These are phyloP conservation scores for Cantharis nigra DNA, from an alignment of 2,888 invertebrate genomes.

Conservation along the genomic window DNA sequence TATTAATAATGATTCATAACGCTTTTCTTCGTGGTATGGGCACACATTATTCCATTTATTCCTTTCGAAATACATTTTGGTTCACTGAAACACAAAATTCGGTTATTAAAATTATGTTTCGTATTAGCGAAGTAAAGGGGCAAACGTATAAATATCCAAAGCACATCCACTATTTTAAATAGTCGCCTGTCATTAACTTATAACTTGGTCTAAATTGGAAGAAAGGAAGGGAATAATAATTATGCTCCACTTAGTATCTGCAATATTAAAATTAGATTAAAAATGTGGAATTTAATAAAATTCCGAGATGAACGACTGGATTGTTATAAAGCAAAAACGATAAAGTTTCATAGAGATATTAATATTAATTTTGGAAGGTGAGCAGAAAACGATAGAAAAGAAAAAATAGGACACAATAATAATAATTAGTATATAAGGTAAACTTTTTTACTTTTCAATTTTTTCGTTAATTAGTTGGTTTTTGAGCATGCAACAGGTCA, in stretches of 20 bases:
- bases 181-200: background rate
- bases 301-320: background rate
- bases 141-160: background rate
- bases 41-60: background rate
- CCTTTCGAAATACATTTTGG: background rate
- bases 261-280: background rate
- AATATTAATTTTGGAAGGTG: background rate
- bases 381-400: background rate
- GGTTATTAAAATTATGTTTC: background rate
- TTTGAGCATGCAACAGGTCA: background rate
- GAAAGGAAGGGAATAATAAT: background rate
- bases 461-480: background rate
- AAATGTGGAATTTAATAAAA: background rate
- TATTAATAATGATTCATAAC: constrained; percentile 10
- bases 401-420: background rate
- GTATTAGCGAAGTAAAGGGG: background rate
- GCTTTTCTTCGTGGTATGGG: background rate
- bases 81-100: background rate
- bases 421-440: background rate
- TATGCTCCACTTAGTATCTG: background rate
- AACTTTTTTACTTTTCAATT: background rate
- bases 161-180: background rate
- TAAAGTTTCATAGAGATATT: background rate
- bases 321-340: background rate
- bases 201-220: background rate